Percentiles rank a stretch among this genome's conserved stretches.
These are phyloP conservation scores for Lampris incognitus DNA, from an alignment of 2,113 vertebrate genomes.

Conservation along the genomic window DNA sequence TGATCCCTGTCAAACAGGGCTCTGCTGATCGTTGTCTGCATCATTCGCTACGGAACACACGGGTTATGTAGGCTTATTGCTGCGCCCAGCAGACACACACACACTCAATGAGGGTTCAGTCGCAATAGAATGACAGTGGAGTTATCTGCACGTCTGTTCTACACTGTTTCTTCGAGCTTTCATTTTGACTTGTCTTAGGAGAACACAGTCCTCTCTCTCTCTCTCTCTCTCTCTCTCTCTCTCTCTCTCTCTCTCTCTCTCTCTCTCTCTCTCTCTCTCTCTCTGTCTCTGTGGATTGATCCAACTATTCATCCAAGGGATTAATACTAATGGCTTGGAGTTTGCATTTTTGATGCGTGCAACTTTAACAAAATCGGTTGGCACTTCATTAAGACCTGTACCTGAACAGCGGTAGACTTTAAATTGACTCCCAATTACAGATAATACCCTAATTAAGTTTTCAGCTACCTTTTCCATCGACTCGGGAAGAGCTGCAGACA, in stretches of 20 bases:
- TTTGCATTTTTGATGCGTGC: too few relatives aligned
- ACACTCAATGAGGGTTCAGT: slow-evolving; percentile 3
- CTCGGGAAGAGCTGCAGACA: neutral
- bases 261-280: slow-evolving; percentile 22
- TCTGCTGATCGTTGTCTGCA: too few relatives aligned
- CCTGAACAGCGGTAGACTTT: neutral
- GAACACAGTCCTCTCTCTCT: slow-evolving; percentile 33
- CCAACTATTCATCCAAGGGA: neutral
- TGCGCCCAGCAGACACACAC: neutral
- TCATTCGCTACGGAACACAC: slow-evolving; percentile 22
- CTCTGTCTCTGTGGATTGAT: slow-evolving; percentile 11
- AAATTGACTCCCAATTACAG: too few relatives aligned
- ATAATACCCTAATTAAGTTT: too few relatives aligned
- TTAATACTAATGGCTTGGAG: too few relatives aligned
- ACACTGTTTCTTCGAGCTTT: slow-evolving; percentile 65
- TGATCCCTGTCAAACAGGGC: slow-evolving; percentile 54
- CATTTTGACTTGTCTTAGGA: slow-evolving; percentile 66
- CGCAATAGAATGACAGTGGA: slow-evolving; percentile 26
- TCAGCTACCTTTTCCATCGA: too few relatives aligned
- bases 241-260: slow-evolving; percentile 22
- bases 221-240: slow-evolving; percentile 22
- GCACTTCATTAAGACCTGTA: too few relatives aligned
- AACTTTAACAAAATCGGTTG: too few relatives aligned
- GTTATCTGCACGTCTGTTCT: slow-evolving; percentile 28
- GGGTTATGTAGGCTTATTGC: slow-evolving; percentile 8